Percentiles rank a stretch among this genome's conserved stretches.
Evolutionary conservation across 2,888 invertebrate species (phyloP).

Genomic region (Agonopterix heracliana): DNA sequence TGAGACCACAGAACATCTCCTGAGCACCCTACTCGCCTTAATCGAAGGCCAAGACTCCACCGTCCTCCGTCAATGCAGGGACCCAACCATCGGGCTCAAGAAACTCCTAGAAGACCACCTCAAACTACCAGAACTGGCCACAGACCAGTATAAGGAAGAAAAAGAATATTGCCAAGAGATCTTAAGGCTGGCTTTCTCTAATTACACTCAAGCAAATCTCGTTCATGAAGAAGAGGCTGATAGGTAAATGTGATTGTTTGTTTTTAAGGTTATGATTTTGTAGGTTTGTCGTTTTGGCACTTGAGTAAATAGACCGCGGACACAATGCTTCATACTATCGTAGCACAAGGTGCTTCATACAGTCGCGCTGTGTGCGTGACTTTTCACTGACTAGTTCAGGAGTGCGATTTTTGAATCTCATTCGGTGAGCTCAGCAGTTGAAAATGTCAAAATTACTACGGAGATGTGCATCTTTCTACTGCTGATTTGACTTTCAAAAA

Average conservation of each 20-base stretch:
- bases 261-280: background rate
- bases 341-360: too few species aligned
- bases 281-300: background rate
- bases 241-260: constrained; percentile 29
- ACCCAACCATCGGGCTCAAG: constrained; percentile 32
- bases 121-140: constrained; percentile 30
- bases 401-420: too few species aligned
- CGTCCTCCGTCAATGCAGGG: constrained; percentile 34
- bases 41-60: constrained; percentile 26
- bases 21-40: constrained; percentile 38
- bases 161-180: constrained; percentile 41
- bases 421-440: too few species aligned
- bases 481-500: too few species aligned
- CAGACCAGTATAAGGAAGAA: constrained; percentile 44
- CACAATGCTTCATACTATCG: too few species aligned
- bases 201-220: constrained; percentile 16
- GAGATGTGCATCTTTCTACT: too few species aligned
- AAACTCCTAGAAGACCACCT: constrained; percentile 33
- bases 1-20: constrained; percentile 46
- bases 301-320: too few species aligned
- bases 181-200: constrained; percentile 23
- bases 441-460: too few species aligned
- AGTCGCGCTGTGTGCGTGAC: too few species aligned
- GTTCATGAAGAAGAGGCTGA: constrained; percentile 36
- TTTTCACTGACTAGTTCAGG: too few species aligned